phyloP scores from a whole-genome alignment of 1,140 invertebrate genomes.

The Drosophila repleta region DNA sequence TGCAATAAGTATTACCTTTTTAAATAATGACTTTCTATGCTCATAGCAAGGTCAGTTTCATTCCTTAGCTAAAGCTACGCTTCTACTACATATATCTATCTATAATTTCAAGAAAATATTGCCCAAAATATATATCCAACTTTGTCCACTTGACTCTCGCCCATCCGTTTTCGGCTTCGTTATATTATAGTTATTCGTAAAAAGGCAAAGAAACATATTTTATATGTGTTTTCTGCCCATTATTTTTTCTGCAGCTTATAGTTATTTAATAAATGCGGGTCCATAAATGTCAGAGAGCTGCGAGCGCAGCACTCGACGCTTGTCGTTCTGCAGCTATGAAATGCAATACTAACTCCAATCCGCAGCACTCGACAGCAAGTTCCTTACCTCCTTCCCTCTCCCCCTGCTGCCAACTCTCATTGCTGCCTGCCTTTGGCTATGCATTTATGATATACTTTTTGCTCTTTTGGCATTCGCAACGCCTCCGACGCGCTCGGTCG shows the following conservation, averaged over 20 bases:
- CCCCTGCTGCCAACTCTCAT: constrained; percentile 6
- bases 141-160: too few species aligned
- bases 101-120: too few species aligned
- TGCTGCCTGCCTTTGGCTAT: constrained; percentile 33
- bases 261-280: constrained; percentile 38
- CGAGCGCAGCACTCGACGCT: neutral
- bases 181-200: neutral
- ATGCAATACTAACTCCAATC: constrained; percentile 27
- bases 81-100: too few species aligned
- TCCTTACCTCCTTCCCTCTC: neutral
- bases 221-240: neutral
- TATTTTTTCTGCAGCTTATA: constrained; percentile 1
- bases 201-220: neutral
- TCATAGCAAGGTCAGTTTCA: too few species aligned
- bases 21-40: too few species aligned
- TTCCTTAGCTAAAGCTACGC: too few species aligned
- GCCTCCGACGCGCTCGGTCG: constrained; percentile 10
- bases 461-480: constrained; percentile 42
- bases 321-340: neutral
- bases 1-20: too few species aligned
- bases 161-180: too few species aligned
- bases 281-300: constrained; percentile 40
- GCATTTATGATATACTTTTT: constrained; percentile 71
- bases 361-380: neutral
- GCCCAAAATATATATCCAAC: too few species aligned